Evolutionary conservation across 2,113 vertebrate species (phyloP).

Genomic region (Carassius auratus): DNA sequence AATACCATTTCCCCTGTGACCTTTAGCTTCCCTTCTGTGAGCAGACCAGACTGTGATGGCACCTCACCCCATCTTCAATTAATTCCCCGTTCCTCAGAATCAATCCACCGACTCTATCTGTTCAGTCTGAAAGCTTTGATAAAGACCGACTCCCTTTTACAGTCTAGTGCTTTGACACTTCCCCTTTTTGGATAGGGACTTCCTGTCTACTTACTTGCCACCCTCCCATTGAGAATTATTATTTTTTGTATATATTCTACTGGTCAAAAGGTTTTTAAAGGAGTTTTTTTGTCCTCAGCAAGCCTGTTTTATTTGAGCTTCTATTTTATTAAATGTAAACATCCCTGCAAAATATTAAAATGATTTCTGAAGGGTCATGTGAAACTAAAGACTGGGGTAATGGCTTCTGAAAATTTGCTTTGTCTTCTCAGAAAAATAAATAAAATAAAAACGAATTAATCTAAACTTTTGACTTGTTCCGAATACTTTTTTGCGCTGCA

Average conservation of each 20-base stretch:
- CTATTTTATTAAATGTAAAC: too few relatives aligned
- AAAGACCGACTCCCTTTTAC: conserved; percentile 44
- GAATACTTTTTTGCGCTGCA: not conserved
- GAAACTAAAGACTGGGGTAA: not conserved
- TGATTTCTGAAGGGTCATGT: not conserved
- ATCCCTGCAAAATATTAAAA: too few relatives aligned
- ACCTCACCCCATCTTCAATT: conserved; percentile 38
- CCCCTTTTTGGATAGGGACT: conserved; percentile 20
- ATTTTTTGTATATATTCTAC: not conserved
- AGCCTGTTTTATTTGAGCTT: not conserved
- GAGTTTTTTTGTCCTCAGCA: not conserved
- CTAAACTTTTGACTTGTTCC: not conserved
- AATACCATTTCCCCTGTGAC: conserved; percentile 47
- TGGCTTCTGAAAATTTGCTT: not conserved
- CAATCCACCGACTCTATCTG: conserved; percentile 43
- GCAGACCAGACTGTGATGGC: conserved; percentile 25
- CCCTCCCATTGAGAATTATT: not conserved
- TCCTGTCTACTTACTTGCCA: conserved; percentile 1
- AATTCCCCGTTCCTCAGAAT: conserved; percentile 49
- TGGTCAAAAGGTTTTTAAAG: not conserved
- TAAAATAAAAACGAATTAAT: not conserved
- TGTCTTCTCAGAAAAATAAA: not conserved
- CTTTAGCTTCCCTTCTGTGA: conserved; percentile 24
- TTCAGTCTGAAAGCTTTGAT: conserved; percentile 29
- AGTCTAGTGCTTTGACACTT: conserved; percentile 40